A percentile compares a stretch with the other conserved stretches of the same genome.
Evolutionary conservation across 2,797 vertebrate genomes (phyloP).

Genomic region (Helostoma temminkii): DNA sequence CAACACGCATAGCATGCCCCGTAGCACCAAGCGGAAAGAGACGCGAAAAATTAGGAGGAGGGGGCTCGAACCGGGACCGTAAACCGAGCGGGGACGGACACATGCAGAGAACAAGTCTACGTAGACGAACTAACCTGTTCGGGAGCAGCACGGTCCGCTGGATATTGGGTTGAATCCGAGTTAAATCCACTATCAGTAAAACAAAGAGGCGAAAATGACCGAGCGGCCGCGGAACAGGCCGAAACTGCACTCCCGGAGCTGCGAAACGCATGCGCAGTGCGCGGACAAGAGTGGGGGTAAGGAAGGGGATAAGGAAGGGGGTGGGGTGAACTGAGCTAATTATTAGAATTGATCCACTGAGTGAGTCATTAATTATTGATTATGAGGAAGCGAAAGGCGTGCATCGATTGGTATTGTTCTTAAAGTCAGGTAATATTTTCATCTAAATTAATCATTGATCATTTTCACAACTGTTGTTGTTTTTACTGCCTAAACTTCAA

Average conservation of each 20-base stretch:
- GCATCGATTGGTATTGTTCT: neutral
- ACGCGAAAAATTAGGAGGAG: constrained; percentile 66
- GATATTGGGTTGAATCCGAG: constrained; percentile 84
- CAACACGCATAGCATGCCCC: constrained; percentile 83
- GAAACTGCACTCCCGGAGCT: constrained; percentile 83
- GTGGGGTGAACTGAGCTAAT: constrained; percentile 45
- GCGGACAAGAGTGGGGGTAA: neutral
- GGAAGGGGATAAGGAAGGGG: constrained; percentile 23
- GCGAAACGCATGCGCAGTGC: constrained; percentile 87
- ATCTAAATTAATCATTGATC: neutral
- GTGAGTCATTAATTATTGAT: constrained; percentile 59
- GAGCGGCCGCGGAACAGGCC: constrained; percentile 90
- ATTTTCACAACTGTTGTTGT: neutral
- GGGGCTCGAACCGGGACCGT: constrained; percentile 66
- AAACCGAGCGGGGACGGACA: constrained; percentile 41
- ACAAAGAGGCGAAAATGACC: constrained; percentile 99
- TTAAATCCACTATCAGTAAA: constrained; percentile 92
- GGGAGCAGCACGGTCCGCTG: constrained; percentile 78
- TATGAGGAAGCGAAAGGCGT: constrained; percentile 6
- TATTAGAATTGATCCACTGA: constrained; percentile 48
- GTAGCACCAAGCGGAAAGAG: constrained; percentile 78
- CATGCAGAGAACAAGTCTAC: constrained; percentile 33
- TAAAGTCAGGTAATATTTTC: neutral
- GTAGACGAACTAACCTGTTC: constrained; percentile 82
- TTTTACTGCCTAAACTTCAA: neutral